Conservation (phyloP, 2,113 vertebrate genomes). For the Oncorhynchus masou region DNA sequence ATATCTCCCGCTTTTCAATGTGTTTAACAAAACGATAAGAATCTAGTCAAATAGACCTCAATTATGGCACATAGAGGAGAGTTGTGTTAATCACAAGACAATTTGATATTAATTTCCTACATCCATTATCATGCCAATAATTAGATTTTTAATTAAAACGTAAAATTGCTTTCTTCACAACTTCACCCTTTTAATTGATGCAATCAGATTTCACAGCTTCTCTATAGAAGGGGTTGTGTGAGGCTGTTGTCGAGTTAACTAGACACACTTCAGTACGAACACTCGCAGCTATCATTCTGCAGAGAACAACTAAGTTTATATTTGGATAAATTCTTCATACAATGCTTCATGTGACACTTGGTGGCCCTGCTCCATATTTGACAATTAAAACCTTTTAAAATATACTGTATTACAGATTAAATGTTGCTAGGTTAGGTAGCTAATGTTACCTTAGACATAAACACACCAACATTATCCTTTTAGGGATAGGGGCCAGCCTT, state of each 20-base stretch:
- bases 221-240: not conserved
- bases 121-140: conserved; percentile 3
- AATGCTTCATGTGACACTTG: not conserved
- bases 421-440: no score
- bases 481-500: no score
- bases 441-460: no score
- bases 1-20: conserved; percentile 9
- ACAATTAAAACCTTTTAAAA: not conserved
- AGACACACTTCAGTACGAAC: not conserved
- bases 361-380: not conserved
- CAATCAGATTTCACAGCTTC: not conserved
- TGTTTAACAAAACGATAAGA: not conserved
- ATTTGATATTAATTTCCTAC: not conserved
- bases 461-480: no score
- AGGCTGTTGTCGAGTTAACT: not conserved
- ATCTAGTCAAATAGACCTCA: not conserved
- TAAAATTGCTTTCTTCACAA: conserved; percentile 2
- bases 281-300: not conserved
- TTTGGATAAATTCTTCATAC: not conserved
- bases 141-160: not conserved
- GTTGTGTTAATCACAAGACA: conserved; percentile 4
- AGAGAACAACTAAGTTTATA: not conserved
- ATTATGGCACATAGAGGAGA: not conserved
- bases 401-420: no score
- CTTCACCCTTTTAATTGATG: not conserved